phyloP scores from a whole-genome alignment of 2,113 vertebrate species.

The Poicephalus meyeri region DNA sequence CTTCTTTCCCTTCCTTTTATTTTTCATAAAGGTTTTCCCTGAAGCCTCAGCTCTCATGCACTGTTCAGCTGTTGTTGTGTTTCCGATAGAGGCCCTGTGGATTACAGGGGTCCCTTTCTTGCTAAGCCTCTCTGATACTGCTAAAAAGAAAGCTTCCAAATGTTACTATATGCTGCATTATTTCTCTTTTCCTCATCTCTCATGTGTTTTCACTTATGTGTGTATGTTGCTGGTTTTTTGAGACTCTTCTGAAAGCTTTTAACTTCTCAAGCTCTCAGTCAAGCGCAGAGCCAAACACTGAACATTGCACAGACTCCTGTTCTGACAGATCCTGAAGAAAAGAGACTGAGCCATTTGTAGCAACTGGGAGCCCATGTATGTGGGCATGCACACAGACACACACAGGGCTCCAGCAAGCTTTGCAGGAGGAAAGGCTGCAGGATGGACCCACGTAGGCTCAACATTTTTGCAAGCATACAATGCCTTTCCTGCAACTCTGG shows the following conservation, averaged over 20 bases:
- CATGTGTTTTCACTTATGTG: constrained; percentile 58
- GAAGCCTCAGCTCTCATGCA: constrained; percentile 26
- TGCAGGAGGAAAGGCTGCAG: neutral
- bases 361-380: neutral
- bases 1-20: constrained; percentile 25
- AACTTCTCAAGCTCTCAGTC: constrained; percentile 48
- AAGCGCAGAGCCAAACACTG: neutral
- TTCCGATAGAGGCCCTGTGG: constrained; percentile 32
- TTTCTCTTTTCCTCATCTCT: constrained; percentile 53
- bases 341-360: neutral
- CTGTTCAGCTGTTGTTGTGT: constrained; percentile 54
- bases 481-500: neutral
- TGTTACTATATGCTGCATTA: constrained; percentile 14
- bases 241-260: constrained; percentile 57
- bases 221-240: constrained; percentile 6
- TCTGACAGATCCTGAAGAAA: constrained; percentile 27
- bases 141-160: constrained; percentile 55
- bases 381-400: neutral
- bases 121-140: constrained; percentile 9
- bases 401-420: neutral
- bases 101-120: constrained; percentile 13
- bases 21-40: constrained; percentile 64
- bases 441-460: neutral
- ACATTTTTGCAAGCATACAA: neutral
- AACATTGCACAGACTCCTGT: constrained; percentile 36